Evolutionary conservation across 2,113 vertebrate species (phyloP).

Genomic region (Isurus oxyrinchus): DNA sequence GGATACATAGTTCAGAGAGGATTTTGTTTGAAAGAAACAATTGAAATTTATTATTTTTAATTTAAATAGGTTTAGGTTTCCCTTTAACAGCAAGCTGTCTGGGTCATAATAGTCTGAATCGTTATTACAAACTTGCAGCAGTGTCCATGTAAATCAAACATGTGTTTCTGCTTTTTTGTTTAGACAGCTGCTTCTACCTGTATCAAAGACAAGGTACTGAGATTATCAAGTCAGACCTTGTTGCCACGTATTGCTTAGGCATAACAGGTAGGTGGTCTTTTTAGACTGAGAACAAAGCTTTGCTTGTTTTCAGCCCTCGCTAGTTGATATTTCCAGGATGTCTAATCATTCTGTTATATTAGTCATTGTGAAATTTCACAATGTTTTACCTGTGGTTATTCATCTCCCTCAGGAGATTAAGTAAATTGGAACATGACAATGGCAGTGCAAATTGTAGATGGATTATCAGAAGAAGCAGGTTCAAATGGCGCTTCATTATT

Average conservation of each 20-base stretch:
- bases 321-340: conserved; percentile 23
- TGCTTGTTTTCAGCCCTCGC: background rate
- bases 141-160: background rate
- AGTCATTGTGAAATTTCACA: conserved; percentile 29
- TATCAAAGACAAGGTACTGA: background rate
- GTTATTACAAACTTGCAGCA: conserved; percentile 5
- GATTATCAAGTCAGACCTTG: conserved; percentile 29
- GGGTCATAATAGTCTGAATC: background rate
- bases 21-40: background rate
- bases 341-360: conserved; percentile 14
- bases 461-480: background rate
- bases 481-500: background rate
- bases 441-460: background rate
- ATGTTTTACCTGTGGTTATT: conserved; percentile 19
- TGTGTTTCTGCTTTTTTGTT: conserved; percentile 25
- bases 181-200: conserved; percentile 17
- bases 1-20: background rate
- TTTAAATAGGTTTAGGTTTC: background rate
- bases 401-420: conserved; percentile 1
- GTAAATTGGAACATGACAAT: conserved; percentile 10
- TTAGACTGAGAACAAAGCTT: conserved; percentile 26
- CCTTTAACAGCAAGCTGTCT: background rate
- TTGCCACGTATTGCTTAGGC: conserved; percentile 4
- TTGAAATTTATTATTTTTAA: background rate
- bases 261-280: conserved; percentile 33